Base-by-base conservation (phyloP, 2,113 vertebrate species). In the Pogona vitticeps region DNA sequence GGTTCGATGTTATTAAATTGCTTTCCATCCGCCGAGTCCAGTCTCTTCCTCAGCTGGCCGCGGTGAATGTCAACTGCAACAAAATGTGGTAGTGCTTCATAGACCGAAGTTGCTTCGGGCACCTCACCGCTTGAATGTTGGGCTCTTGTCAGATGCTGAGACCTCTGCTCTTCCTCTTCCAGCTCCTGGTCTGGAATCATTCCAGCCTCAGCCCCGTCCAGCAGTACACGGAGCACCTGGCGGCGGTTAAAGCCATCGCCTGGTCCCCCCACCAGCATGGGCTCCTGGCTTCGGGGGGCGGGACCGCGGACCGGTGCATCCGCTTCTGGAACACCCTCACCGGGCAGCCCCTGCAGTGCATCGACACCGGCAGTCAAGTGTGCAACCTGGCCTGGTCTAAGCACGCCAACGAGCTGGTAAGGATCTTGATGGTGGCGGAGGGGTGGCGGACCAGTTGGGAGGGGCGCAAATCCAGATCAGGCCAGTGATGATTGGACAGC, bases 361-460 rank as follows among this genome's bases (percentile, higher is more conserved):
- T 99, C 0, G 99, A 99, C 95, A 99, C 99, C 0, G 99, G 99
- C 1, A 99, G 98, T 0, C 99, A 99, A 83, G 99, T 99, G 80
- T 99, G 99, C 97, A 99, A 99, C 95, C 96, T 99, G 89, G 99
- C 99, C 95, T 99, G 99, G 99, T 99, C 99, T 36, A 99, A 99
- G 86, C 99, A 99, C 9, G 98, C 99, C 76, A 99, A 99, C 0
- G 99, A 99, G 91, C 97, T 99, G 91, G 99, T 99, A 90, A 97
- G 98, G 92, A 3, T 33, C 14, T 10, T 2, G 0, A n/a, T n/a
- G n/a, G n/a, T n/a, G n/a, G n/a, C n/a, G n/a, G n/a, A n/a, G n/a
- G n/a, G n/a, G n/a, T n/a, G n/a, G n/a, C n/a, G n/a, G n/a, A n/a
- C n/a, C n/a, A n/a, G 61, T 21, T 14, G 23, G 28, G 38, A 17